Conservation (phyloP, 2,113 vertebrate species). For the human (Homo sapiens) region DNA sequence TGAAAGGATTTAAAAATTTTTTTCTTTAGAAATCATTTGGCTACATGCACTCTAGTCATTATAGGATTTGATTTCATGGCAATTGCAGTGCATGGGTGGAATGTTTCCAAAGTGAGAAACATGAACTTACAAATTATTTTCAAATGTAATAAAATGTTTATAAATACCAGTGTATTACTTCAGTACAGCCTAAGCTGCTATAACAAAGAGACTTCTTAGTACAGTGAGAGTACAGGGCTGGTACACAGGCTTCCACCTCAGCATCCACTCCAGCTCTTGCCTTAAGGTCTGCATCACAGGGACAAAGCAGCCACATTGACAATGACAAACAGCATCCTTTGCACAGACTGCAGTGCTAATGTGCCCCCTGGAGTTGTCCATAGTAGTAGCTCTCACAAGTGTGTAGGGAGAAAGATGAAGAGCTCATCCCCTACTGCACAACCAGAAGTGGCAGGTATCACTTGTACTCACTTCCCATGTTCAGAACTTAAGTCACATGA, state of each 20-base stretch:
- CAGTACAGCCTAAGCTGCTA: background rate
- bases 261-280: background rate
- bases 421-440: too few relatives aligned
- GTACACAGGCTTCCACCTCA: background rate
- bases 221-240: background rate
- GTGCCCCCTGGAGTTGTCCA: background rate
- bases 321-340: background rate
- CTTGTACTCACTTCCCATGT: background rate
- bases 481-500: background rate
- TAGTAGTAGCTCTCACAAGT: background rate
- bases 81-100: background rate
- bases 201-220: background rate
- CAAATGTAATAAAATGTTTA: background rate
- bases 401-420: background rate
- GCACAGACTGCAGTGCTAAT: background rate
- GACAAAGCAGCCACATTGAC: background rate
- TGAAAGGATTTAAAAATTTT: background rate
- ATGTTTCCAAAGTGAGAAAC: conserved; percentile 11
- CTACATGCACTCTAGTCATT: background rate
- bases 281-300: background rate
- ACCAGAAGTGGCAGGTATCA: background rate
- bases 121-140: background rate
- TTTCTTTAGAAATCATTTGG: background rate
- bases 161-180: background rate
- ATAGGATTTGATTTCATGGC: background rate